These are phyloP conservation scores for Euura lappo DNA, from an alignment of 1,140 invertebrate species.

Conservation along the genomic window DNA sequence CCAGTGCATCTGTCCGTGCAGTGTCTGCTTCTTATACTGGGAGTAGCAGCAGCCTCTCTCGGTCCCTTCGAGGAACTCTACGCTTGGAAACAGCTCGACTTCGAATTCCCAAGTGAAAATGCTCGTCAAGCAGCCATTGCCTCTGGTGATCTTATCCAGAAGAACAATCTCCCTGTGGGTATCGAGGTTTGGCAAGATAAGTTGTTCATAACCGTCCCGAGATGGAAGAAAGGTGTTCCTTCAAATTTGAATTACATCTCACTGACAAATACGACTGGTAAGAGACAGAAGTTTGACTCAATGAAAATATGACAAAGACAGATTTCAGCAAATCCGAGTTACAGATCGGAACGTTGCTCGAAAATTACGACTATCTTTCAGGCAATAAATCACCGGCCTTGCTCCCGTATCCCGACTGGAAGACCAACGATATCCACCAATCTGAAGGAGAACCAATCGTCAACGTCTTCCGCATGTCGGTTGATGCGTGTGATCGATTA, in stretches of 20 bases:
- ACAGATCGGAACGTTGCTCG: not conserved
- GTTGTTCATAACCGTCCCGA: conserved; percentile 77
- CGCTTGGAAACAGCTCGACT: conserved; percentile 72
- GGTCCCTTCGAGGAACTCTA: conserved; percentile 63
- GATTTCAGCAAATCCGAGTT: not conserved
- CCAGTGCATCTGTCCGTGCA: not conserved
- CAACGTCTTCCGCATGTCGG: conserved; percentile 71
- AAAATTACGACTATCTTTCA: conserved; percentile 36
- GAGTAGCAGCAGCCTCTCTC: conserved; percentile 28
- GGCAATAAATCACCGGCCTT: conserved; percentile 67
- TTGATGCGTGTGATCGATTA: conserved; percentile 74
- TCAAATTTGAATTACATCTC: conserved; percentile 74
- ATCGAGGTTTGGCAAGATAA: conserved; percentile 77
- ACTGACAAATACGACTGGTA: conserved; percentile 46
- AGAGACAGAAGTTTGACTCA: conserved; percentile 7
- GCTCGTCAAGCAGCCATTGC: conserved; percentile 66
- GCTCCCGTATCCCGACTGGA: conserved; percentile 72
- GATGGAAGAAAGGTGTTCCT: conserved; percentile 77
- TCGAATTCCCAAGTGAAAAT: conserved; percentile 70
- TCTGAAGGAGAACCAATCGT: conserved; percentile 64
- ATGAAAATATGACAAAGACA: not conserved
- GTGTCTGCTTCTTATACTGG: conserved; percentile 12
- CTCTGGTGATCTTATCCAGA: conserved; percentile 67
- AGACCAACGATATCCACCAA: conserved; percentile 63
- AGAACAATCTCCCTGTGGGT: conserved; percentile 77